Conservation (phyloP, 2,888 invertebrate genomes). For the Troides aeacus region DNA sequence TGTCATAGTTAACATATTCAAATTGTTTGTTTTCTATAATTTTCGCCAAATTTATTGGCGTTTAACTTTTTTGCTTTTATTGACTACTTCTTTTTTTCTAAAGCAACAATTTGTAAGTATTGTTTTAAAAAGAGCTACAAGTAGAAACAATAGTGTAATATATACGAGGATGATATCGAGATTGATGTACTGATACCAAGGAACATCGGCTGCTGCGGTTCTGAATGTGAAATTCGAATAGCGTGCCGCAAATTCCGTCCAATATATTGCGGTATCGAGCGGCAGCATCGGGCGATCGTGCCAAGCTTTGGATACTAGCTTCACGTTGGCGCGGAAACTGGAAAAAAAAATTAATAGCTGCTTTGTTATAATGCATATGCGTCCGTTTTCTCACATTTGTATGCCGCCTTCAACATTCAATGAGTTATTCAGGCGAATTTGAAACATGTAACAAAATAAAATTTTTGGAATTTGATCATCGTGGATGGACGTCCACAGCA, state of each 20-base stretch:
- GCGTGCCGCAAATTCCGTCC: conserved; percentile 82
- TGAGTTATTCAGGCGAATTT: no score
- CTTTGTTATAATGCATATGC: no score
- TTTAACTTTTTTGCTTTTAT: conserved; percentile 33
- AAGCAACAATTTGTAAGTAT: conserved; percentile 34
- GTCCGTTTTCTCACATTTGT: no score
- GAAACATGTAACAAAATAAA: no score
- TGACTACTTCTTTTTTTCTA: conserved; percentile 28
- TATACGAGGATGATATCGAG: conserved; percentile 49
- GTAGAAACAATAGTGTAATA: conserved; percentile 35
- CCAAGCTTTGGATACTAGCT: conserved; percentile 75
- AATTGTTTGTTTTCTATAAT: conserved; percentile 26
- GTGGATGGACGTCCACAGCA: no score
- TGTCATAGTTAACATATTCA: background rate
- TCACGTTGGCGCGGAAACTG: conserved; percentile 67
- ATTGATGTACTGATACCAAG: conserved; percentile 74
- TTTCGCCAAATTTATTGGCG: conserved; percentile 30
- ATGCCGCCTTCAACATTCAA: no score
- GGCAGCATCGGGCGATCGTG: conserved; percentile 80
- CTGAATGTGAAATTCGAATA: conserved; percentile 71
- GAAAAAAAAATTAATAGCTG: conserved; percentile 34
- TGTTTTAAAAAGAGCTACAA: conserved; percentile 33
- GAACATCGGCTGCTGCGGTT: conserved; percentile 77
- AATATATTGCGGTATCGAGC: conserved; percentile 81
- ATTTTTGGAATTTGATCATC: no score